A percentile compares a stretch with the other conserved stretches of the same genome.
Conservation (phyloP, 64 coral and sea anemone species). For the Pocillopora damicornis region DNA sequence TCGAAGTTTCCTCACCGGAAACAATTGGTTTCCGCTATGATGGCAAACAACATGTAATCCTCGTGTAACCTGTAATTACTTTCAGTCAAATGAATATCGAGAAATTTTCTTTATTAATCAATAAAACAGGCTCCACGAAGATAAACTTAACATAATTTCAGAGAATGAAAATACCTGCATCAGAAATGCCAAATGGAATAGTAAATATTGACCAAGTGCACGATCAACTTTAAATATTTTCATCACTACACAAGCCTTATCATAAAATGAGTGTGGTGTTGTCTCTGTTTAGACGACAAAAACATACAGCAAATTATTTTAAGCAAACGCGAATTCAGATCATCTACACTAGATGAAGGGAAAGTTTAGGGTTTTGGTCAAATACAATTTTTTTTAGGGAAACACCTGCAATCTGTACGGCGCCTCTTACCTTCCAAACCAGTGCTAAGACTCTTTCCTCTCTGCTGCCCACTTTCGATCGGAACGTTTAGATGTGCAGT, state of each 20-base stretch:
- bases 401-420: background rate
- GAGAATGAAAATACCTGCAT: background rate
- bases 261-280: background rate
- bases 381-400: background rate
- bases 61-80: background rate
- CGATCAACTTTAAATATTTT: slow-evolving; percentile 33
- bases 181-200: background rate
- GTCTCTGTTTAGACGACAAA: background rate
- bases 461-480: background rate
- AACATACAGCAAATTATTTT: background rate
- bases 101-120: no score
- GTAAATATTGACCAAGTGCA: slow-evolving; percentile 11
- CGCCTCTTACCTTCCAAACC: slow-evolving; percentile 30
- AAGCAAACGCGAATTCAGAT: background rate
- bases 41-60: background rate
- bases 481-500: background rate
- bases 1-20: background rate
- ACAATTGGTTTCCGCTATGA: background rate
- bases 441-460: slow-evolving; percentile 24
- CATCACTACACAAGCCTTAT: slow-evolving; percentile 21
- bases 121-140: no score
- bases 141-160: no score
- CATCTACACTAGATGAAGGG: no score
- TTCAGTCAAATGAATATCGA: background rate
- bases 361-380: no score